phyloP scores from a whole-genome alignment of 2,113 vertebrate species.

The Lonchura striata region DNA sequence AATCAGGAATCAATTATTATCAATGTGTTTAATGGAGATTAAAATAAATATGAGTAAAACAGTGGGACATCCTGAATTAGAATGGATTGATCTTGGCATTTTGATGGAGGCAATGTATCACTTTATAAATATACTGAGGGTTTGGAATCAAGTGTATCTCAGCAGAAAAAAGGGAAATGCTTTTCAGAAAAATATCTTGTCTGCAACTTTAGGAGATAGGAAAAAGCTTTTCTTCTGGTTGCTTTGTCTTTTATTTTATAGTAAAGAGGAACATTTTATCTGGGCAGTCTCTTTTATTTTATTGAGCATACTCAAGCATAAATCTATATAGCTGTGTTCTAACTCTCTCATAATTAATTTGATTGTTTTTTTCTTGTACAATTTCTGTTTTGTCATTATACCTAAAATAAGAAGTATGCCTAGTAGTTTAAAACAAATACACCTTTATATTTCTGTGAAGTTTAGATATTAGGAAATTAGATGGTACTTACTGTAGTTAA shows the following conservation, averaged over 20 bases:
- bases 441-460: neutral
- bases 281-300: neutral
- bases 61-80: neutral
- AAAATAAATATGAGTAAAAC: neutral
- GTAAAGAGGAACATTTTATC: neutral
- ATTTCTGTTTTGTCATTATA: neutral
- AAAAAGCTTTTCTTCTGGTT: neutral
- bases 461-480: neutral
- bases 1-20: neutral
- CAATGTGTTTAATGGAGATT: neutral
- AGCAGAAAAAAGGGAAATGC: neutral
- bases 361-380: neutral
- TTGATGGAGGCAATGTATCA: neutral
- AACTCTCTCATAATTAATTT: neutral
- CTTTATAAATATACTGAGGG: neutral
- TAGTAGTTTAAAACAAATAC: neutral
- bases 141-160: neutral
- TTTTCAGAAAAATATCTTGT: neutral
- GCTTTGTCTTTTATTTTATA: neutral
- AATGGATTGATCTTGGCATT: neutral
- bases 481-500: neutral
- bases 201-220: neutral
- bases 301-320: neutral
- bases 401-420: neutral
- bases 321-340: neutral